Evolutionary conservation across 2,797 vertebrate genomes (phyloP), one percentile per base, ranked within the genome.

Genomic region (Danio choprae): DNA sequence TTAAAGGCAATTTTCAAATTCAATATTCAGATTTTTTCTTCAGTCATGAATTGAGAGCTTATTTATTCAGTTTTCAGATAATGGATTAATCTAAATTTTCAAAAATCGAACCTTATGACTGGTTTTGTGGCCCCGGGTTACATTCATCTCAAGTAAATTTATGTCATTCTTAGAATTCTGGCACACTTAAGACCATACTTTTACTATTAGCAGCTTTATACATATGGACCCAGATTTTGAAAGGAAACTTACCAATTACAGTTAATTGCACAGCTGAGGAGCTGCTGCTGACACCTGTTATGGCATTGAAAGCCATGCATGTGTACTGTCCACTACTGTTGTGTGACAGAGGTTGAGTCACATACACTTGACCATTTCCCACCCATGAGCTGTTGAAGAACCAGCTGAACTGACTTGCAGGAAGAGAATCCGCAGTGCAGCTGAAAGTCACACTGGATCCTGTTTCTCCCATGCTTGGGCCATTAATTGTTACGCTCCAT

Each of bases 311-410:
- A 7, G 91, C 93, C 62, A 59, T 36, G 20, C 93, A 94, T 29
- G 79, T 90, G 85, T 93, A 94, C 3, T 29, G 16, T 79, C 91
- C 90, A n/a, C 83, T 91, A 85, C 84, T 91, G 74, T 81, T 84
- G 0, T 86, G 55, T 5, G 79, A 46, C 40, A 92, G 60, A 44
- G 0, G n/a, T 4, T 7, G 4, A 0, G 44, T 87, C 29, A 1
- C 76, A 11, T 87, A 82, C 13, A 48, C 0, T 38, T 90, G 84
- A 0, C 87, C 82, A 5, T 83, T 83, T 16, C 73, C 84, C 55
- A 90, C 67, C 0, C 40, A 1, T 1, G 48, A 62, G 18, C 22
- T 80, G 13, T 91, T 90, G 80, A 88, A 86, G 86, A 80, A 90
- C 93, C 93, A 94, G 73, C 4, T 87, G 86, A 84, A 89, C 0